Evolutionary conservation across 1,140 invertebrate genomes (phyloP).

Genomic region (Leguminivora glycinivorella): DNA sequence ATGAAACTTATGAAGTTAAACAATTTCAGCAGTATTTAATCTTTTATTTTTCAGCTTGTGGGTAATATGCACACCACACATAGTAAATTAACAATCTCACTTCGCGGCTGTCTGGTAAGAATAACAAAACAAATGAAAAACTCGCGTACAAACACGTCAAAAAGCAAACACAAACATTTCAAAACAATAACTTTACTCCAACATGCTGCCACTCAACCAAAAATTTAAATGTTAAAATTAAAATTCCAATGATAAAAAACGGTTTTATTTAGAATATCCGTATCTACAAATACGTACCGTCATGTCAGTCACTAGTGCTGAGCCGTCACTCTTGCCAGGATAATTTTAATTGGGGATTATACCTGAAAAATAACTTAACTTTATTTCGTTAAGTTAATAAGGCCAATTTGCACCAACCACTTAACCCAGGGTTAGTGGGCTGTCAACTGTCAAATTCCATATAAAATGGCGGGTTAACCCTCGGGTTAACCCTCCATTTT

Average conservation of each 20-base stretch:
- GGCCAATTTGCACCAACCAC: too few species aligned
- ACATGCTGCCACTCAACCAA: background rate
- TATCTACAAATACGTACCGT: too few species aligned
- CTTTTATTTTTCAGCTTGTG: too few species aligned
- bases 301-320: background rate
- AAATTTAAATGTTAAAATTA: slow-evolving; percentile 18
- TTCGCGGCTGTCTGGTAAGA: background rate
- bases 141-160: slow-evolving; percentile 8
- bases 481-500: too few species aligned
- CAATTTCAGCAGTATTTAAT: background rate
- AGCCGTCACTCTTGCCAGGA: background rate
- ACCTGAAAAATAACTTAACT: too few species aligned
- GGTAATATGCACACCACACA: background rate
- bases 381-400: too few species aligned
- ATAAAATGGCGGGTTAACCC: too few species aligned
- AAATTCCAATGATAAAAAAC: slow-evolving; percentile 11
- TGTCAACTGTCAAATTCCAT: too few species aligned
- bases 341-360: background rate
- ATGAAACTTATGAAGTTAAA: background rate
- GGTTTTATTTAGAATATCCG: slow-evolving; percentile 15
- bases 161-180: slow-evolving; percentile 18
- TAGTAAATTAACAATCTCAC: background rate
- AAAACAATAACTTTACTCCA: slow-evolving; percentile 10
- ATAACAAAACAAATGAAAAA: background rate
- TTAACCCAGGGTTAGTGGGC: too few species aligned